phyloP scores from a whole-genome alignment of 1,140 invertebrate genomes.

The Manduca sexta region DNA sequence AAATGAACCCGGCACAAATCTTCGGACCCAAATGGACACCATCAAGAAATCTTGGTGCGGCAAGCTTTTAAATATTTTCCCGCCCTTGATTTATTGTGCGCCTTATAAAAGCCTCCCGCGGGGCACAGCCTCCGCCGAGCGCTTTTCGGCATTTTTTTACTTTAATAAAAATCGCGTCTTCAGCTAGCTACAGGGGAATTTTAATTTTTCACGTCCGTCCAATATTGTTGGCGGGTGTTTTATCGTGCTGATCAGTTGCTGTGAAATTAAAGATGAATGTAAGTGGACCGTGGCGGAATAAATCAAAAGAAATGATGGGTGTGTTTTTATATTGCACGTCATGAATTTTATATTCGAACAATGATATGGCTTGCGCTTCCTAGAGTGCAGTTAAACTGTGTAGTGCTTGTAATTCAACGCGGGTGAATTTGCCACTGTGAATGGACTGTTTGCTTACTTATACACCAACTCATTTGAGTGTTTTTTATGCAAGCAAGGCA shows the following conservation, averaged over 20 bases:
- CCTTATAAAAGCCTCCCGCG: slow-evolving; percentile 62
- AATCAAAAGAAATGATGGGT: too few species aligned
- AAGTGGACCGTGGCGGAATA: too few species aligned
- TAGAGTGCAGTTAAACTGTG: too few species aligned
- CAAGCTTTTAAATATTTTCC: slow-evolving; percentile 66
- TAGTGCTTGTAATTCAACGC: too few species aligned
- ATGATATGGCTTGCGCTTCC: too few species aligned
- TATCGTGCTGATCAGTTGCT: slow-evolving; percentile 35
- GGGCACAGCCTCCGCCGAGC: slow-evolving; percentile 42
- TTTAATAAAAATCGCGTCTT: slow-evolving; percentile 62
- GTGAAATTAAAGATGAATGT: slow-evolving; percentile 34
- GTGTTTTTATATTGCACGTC: too few species aligned
- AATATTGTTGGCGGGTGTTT: slow-evolving; percentile 44
- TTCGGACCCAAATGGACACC: slow-evolving; percentile 7
- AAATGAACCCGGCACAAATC: slow-evolving; percentile 2
- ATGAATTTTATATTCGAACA: too few species aligned
- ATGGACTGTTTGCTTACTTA: too few species aligned
- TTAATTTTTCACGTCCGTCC: slow-evolving; percentile 50
- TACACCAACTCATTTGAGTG: too few species aligned
- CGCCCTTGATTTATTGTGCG: slow-evolving; percentile 61
- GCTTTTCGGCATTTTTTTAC: slow-evolving; percentile 58
- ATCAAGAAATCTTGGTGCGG: slow-evolving; percentile 40
- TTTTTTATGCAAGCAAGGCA: too few species aligned
- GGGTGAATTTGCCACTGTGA: too few species aligned
- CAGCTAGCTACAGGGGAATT: slow-evolving; percentile 42